Base-by-base conservation (phyloP, 2,888 invertebrate genomes). In the Imbricaverruca yamaguchii region DNA sequence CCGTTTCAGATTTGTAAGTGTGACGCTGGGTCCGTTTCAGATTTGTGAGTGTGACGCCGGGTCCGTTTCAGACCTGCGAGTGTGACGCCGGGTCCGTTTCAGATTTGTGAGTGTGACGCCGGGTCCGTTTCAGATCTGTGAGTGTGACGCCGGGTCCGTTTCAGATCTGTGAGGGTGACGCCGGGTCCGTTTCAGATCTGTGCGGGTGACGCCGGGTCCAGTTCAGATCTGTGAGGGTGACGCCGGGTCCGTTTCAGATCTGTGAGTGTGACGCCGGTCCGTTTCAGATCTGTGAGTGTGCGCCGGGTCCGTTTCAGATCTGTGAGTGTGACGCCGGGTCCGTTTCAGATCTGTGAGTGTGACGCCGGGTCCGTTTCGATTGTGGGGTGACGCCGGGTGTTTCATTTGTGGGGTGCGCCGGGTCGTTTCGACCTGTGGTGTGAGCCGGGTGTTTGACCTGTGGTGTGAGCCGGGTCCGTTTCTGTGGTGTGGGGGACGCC, bases 1-100 rank as follows among this genome's bases (percentile, higher is more conserved):
- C 56, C 82, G 83, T 86, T 88, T 25, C 87, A 96, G 95, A 95
- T 97, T n/a, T n/a, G n/a, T n/a, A n/a, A n/a, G n/a, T n/a, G n/a
- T n/a, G n/a, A n/a, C n/a, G n/a, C n/a, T n/a, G n/a, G n/a, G n/a
- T n/a, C n/a, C n/a, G n/a, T n/a, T n/a, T n/a, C n/a, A n/a, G 63
- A 79, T 63, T 59, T 23, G 18, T 13, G 15, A 13, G 7, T 21
- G 61, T 9, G 21, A 10, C n/a, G 21, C 69, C 67, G 81, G 80
- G 25, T 81, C 56, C 82, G 83, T 86, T 88, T 25, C 87, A 96
- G 95, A 95, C 97, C 84, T 94, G n/a, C n/a, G n/a, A n/a, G n/a
- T n/a, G n/a, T n/a, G n/a, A n/a, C n/a, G n/a, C n/a, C n/a, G n/a
- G n/a, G n/a, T n/a, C n/a, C n/a, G n/a, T n/a, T n/a, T n/a, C n/a